These are phyloP conservation scores for Ooceraea biroi DNA, from an alignment of 1,140 invertebrate genomes.

Conservation along the genomic window DNA sequence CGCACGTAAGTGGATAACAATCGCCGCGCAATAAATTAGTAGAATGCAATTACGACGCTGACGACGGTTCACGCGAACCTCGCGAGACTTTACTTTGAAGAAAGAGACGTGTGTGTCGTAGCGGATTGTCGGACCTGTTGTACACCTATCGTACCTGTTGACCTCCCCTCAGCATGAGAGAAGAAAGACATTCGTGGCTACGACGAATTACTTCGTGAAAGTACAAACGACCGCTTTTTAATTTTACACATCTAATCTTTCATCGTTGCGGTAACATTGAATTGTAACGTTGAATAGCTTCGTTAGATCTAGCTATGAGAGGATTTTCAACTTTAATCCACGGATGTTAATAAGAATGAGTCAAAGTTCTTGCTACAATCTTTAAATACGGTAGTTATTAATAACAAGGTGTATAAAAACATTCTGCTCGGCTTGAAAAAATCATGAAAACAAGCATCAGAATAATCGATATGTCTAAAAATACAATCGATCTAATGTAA, in stretches of 20 bases:
- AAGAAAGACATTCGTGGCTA: neutral
- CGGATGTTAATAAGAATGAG: no score
- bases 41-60: neutral
- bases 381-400: neutral
- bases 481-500: neutral
- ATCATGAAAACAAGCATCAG: neutral
- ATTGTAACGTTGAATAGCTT: no score
- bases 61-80: constrained; percentile 1
- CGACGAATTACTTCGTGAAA: neutral
- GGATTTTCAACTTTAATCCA: no score
- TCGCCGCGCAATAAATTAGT: neutral
- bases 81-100: neutral
- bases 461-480: constrained; percentile 13
- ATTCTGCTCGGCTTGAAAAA: constrained; percentile 1
- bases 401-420: neutral
- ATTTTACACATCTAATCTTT: no score
- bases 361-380: no score
- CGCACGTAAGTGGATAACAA: constrained; percentile 14
- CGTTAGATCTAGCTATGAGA: no score
- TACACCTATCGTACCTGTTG: no score
- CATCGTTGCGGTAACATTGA: no score
- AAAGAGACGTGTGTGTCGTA: neutral
- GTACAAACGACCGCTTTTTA: no score
- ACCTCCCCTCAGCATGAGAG: neutral
- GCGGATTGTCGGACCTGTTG: neutral